phyloP scores from a whole-genome alignment of 1,140 invertebrate species.

The Triops longicaudatus region DNA sequence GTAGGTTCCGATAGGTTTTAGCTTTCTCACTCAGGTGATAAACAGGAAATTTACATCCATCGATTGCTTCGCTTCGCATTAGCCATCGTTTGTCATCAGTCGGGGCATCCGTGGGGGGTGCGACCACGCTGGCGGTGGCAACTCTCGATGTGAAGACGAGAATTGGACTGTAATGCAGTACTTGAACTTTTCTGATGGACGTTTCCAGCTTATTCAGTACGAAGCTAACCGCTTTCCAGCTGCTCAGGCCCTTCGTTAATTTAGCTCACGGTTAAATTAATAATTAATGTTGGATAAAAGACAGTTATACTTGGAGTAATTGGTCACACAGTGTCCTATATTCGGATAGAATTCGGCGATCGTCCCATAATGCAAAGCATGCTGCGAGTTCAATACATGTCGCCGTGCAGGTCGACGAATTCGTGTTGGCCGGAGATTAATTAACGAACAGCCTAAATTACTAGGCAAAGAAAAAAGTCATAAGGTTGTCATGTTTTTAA shows the following conservation, averaged over 20 bases:
- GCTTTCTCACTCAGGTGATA: conserved; percentile 6
- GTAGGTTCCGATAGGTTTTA: neutral
- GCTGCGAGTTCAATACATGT: neutral
- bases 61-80: conserved; percentile 6
- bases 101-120: neutral
- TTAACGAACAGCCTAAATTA: no score
- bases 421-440: no score
- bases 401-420: no score
- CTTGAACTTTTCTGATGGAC: no score
- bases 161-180: no score
- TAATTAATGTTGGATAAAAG: no score
- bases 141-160: no score
- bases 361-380: neutral
- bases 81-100: conserved; percentile 9
- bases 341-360: neutral
- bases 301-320: neutral
- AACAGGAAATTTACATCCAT: conserved; percentile 15
- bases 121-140: neutral
- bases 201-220: no score
- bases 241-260: no score
- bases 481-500: no score
- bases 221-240: no score
- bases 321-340: neutral
- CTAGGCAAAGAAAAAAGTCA: no score
- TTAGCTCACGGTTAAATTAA: neutral